Evolutionary conservation across 2,888 invertebrate genomes (phyloP), one percentile per base, ranked within the genome.

Genomic region (Nyleta sp.): DNA sequence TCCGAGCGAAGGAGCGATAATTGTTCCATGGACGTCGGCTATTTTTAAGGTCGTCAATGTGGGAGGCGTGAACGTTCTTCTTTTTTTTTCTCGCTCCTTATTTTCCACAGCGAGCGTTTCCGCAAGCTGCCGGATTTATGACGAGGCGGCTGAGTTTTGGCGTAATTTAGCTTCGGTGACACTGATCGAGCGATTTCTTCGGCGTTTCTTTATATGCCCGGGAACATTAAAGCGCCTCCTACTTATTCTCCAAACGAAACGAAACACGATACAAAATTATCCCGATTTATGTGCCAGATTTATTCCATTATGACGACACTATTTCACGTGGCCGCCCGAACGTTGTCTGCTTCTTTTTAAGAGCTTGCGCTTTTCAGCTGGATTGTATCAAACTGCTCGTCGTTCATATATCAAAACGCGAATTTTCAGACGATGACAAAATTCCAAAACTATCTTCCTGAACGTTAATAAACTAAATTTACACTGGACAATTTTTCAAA

Each of bases 231-330:
- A 62, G 44, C 53, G 46, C 44, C 57, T 31, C 57, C 13, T 68
- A 53, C 62, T 68, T 67, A 46, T 33, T 38, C 67, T 31, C 44
- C 52, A 42, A 57, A 73, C 68, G 55, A 42, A 57, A 73, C 68
- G 55, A 42, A 73, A 52, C 48, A 38, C 52, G 59, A 74, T 64
- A 70, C 28, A 70, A 70, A 76, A 70, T 70, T 15, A 76, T 76
- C 64, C n/a, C 75, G 60, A 75, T 75, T 75, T 75, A 75, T 67
- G 67, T 50, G 67, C 28, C 67, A 59, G 65, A 59, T 73, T 73
- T 44, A 59, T 59, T 52, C 52, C 35, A 59, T 60, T 52, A 65
- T 48, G 60, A 67, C 57, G 38, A 67, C 62, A 64, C 64, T 64
- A 50, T 57, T 71, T 71, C 44, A 62, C 57, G 42, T 53, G 15